Evolutionary conservation across 2,888 invertebrate genomes (phyloP), one percentile per base, ranked within the genome.

Genomic region (Uropetala carovei): DNA sequence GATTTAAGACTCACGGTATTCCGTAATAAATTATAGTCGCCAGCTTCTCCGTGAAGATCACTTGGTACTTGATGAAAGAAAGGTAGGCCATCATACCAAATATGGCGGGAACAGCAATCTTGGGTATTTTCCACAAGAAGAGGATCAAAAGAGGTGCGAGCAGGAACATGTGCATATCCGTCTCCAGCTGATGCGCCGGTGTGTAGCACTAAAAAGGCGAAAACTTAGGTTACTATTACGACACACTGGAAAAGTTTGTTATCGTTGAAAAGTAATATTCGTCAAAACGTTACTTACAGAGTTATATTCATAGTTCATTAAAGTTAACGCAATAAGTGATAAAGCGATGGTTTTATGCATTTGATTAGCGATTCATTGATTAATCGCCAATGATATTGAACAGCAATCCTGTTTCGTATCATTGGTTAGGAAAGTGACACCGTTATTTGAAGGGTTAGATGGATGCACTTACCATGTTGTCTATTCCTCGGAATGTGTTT

Each of bases 151-250:
- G 92, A 14, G 93, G 93, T n/a, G 93, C 84, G 0, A 92, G 27
- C 27, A 93, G 57, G 56, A 92, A 93, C 92, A 93, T 92, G 22
- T 93, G 93, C 92, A 92, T 92, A 18, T 93, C 93, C 10, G 93
- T 93, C 22, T 92, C 86, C 27, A 93, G 84, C 81, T 93, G 93
- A 92, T 93, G 93, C 0, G 93, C 68, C 22, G 92, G 92, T 9
- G 89, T 82, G 60, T 92, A 92, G 30, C 93, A 93, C 93, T 92
- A 75, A n/a, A 86, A 86, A 58, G 43, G 43, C 18, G 4, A 27
- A 2, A 11, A 68, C 7, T 5, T 7, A 64, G 14, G 18, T 64
- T 7, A 64, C 2, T 64, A 5, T 64, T 64, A 14, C 64, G 18
- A 7, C 16, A 5, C 2, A 16, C 3, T 64, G 64, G 18, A 64